A percentile compares a stretch with the other conserved stretches of the same genome.
phyloP scores from a whole-genome alignment of 1,140 invertebrate species.

The Dendroctonus ponderosae region DNA sequence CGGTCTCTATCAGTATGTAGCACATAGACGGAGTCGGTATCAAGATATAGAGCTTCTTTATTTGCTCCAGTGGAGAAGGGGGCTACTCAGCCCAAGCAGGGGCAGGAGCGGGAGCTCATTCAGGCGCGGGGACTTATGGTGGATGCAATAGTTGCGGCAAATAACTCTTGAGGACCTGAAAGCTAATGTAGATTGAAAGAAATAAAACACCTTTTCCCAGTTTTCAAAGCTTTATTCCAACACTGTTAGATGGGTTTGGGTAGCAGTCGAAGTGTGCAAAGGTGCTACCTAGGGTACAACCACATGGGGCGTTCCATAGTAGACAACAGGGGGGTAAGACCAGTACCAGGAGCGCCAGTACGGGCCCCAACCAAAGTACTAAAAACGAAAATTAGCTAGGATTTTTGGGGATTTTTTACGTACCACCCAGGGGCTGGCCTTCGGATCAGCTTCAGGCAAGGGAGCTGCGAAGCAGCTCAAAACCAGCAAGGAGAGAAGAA shows the following conservation, averaged over 20 bases:
- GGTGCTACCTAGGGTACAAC: neutral
- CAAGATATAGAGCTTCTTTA: neutral
- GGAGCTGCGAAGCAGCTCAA: neutral
- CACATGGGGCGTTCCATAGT: neutral
- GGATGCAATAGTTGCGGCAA: neutral
- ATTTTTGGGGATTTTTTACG: neutral
- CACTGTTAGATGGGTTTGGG: neutral
- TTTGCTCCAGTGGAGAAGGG: neutral
- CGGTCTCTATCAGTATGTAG: constrained; percentile 21
- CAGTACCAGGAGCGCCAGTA: neutral
- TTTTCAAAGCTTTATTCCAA: neutral
- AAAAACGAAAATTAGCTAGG: neutral
- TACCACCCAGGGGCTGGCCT: constrained; percentile 8
- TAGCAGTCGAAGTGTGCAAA: neutral
- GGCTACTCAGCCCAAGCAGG: neutral
- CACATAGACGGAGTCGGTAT: neutral
- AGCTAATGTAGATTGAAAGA: neutral
- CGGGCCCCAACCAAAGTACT: neutral
- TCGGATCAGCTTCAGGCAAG: neutral
- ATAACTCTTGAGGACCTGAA: neutral
- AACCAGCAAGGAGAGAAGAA: neutral
- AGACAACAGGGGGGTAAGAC: neutral
- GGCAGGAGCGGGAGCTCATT: constrained; percentile 1
- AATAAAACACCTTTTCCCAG: neutral
- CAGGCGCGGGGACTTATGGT: constrained; percentile 11